Percentiles rank a stretch among this genome's conserved stretches.
Conservation (phyloP, 2,888 invertebrate genomes). For the Xylota segnis region DNA sequence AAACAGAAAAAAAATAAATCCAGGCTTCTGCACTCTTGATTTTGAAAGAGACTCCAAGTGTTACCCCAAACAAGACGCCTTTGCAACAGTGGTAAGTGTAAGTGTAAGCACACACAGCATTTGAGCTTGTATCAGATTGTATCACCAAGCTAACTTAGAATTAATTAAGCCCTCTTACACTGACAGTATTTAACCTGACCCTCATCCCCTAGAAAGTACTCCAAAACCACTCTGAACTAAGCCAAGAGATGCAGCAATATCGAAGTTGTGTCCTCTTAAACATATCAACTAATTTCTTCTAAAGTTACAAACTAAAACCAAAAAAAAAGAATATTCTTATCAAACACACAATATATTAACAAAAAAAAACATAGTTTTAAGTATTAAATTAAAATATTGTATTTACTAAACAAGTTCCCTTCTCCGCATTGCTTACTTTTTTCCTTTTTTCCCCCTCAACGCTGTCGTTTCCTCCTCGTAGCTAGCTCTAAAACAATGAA, state of each 20-base stretch:
- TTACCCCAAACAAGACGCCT: too few relatives aligned
- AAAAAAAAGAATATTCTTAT: neutral
- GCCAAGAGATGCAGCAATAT: neutral
- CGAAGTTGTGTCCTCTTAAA: neutral
- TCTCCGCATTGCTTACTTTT: neutral
- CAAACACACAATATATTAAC: neutral
- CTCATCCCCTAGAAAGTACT: too few relatives aligned
- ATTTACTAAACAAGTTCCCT: neutral
- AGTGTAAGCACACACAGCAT: too few relatives aligned
- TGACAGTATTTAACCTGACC: neutral
- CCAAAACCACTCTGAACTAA: neutral
- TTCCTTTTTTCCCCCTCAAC: neutral
- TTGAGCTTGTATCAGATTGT: too few relatives aligned
- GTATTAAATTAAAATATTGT: conserved; percentile 5
- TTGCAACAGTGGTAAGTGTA: too few relatives aligned
- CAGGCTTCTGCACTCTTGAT: neutral
- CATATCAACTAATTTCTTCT: conserved; percentile 52
- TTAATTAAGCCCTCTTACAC: too few relatives aligned
- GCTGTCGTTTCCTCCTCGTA: conserved; percentile 21
- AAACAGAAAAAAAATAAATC: neutral
- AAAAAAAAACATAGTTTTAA: conserved; percentile 29
- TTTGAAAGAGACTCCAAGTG: neutral
- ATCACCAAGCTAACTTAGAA: too few relatives aligned
- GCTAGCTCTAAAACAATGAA: conserved; percentile 60
- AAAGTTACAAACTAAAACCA: neutral